phyloP scores from a whole-genome alignment of 2,797 vertebrate genomes.

The Pangasius sanitwongsei region DNA sequence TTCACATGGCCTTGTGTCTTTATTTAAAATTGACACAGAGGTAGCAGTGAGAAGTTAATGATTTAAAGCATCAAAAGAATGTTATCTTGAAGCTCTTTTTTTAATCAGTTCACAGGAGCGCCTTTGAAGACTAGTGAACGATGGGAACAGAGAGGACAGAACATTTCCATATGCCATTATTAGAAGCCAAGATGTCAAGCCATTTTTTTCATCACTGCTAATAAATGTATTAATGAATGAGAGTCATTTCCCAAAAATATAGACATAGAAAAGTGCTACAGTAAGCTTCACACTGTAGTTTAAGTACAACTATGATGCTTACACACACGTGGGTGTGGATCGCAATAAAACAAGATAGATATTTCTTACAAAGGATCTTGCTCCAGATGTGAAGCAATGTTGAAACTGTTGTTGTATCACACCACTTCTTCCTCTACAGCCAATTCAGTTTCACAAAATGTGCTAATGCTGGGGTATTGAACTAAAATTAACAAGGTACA shows the following conservation, averaged over 20 bases:
- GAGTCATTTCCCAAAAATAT: conserved; percentile 15
- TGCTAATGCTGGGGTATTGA: not conserved
- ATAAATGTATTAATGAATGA: conserved; percentile 33
- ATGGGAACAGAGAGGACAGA: not conserved
- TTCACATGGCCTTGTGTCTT: conserved; percentile 24
- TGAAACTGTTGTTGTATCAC: not conserved
- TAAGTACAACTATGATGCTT: not conserved
- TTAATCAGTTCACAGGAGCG: conserved; percentile 11
- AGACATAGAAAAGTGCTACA: conserved; percentile 14
- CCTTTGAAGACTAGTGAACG: not conserved
- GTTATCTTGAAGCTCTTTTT: not conserved
- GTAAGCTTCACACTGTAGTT: conserved; percentile 34
- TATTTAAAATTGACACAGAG: conserved; percentile 20
- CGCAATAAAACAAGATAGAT: not conserved
- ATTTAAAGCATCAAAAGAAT: conserved; percentile 22
- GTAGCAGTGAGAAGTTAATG: conserved; percentile 20
- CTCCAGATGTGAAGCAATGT: conserved; percentile 8
- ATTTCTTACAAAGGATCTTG: not conserved
- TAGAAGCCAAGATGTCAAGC: not conserved
- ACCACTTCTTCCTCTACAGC: not conserved
- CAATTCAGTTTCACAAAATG: not conserved
- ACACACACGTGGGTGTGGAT: not conserved
- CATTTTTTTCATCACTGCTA: conserved; percentile 16
- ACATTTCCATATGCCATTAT: not conserved
- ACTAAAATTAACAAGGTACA: not conserved